Percentiles rank a stretch among this genome's conserved stretches.
These are phyloP conservation scores for Caloenas nicobarica DNA, from an alignment of 2,113 vertebrate species.

Conservation along the genomic window DNA sequence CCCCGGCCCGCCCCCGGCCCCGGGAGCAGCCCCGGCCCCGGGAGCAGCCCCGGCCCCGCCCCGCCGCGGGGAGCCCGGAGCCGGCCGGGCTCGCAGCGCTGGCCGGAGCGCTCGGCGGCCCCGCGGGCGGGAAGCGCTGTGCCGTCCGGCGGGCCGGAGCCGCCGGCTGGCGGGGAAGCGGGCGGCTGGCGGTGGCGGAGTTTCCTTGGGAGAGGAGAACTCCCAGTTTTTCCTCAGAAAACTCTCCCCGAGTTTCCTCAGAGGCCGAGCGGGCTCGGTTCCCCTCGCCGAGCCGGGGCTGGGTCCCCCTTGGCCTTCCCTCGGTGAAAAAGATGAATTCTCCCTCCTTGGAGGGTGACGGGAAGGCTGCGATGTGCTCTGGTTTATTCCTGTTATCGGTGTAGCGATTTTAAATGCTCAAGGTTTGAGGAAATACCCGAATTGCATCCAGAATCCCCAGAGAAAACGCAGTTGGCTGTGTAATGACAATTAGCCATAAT, in stretches of 20 bases:
- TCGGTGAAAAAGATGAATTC: too few species aligned
- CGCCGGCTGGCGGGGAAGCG: not conserved
- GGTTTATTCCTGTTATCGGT: not conserved
- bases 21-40: not conserved
- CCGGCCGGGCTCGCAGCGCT: not conserved
- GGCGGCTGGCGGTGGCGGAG: not conserved
- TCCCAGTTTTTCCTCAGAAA: not conserved
- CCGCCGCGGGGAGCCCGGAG: not conserved
- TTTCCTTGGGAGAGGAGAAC: too few species aligned
- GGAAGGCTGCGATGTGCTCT: not conserved
- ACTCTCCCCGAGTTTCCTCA: not conserved
- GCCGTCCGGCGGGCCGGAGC: too few species aligned
- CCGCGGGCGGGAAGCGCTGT: too few species aligned
- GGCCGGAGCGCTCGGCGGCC: not conserved
- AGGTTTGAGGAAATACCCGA: not conserved
- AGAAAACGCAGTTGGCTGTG: not conserved
- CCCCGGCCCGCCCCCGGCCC: not conserved
- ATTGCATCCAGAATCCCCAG: not conserved
- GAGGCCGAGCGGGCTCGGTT: not conserved
- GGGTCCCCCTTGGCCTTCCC: not conserved
- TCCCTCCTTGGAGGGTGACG: too few species aligned
- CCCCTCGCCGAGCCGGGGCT: not conserved
- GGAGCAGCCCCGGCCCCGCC: too few species aligned
- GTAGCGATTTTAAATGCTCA: accelerated
- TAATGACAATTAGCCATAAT: not conserved